Percentiles rank a stretch among this genome's conserved stretches.
These are phyloP conservation scores for Tachina grossa DNA, from an alignment of 2,888 invertebrate genomes.

Conservation along the genomic window DNA sequence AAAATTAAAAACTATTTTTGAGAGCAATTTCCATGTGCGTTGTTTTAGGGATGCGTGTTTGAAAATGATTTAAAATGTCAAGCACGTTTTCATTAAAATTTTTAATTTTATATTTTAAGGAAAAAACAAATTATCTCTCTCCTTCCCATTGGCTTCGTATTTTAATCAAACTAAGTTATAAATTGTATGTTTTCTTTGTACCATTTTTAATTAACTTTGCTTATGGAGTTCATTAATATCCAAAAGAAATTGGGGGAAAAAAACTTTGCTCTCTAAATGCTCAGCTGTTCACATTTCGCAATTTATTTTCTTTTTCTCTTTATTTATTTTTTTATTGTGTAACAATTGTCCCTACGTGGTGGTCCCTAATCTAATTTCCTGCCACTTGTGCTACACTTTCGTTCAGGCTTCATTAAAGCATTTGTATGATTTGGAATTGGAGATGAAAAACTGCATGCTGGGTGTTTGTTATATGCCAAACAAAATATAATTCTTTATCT, in stretches of 20 bases:
- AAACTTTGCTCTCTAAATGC: neutral
- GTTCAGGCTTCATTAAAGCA: conserved; percentile 3
- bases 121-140: too few species aligned
- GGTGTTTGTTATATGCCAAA: neutral
- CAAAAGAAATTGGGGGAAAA: neutral
- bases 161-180: neutral
- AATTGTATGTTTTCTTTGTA: neutral
- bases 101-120: too few species aligned
- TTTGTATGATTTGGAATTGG: neutral
- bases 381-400: neutral
- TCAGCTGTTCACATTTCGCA: neutral
- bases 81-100: too few species aligned
- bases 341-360: conserved; percentile 3
- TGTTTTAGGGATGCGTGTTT: too few species aligned
- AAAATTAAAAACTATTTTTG: too few species aligned
- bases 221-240: conserved; percentile 43
- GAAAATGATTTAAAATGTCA: too few species aligned
- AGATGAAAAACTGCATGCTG: conserved; percentile 24
- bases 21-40: too few species aligned
- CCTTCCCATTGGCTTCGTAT: too few species aligned
- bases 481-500: conserved; percentile 38
- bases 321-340: neutral
- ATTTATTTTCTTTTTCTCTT: neutral
- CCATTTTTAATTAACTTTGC: conserved; percentile 50
- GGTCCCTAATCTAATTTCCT: conserved; percentile 56